phyloP scores from a whole-genome alignment of 1,140 invertebrate genomes.

The Archivesica marissinica region DNA sequence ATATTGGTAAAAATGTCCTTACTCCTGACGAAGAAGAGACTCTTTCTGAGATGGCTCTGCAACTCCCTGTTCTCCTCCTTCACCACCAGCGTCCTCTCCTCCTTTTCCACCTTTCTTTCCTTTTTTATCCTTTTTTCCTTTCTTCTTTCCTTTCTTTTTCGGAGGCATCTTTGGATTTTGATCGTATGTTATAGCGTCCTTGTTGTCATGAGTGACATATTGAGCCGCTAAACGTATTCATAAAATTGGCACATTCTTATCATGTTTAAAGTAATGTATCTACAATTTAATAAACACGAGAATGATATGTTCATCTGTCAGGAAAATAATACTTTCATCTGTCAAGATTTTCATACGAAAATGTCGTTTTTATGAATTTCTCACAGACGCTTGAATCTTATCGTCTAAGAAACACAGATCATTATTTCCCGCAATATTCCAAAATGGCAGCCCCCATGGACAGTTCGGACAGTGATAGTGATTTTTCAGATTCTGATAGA shows the following conservation, averaged over 20 bases:
- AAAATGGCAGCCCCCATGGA: slow-evolving; percentile 74
- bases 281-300: too few species aligned
- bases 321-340: too few species aligned
- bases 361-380: too few species aligned
- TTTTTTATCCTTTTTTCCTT: slow-evolving; percentile 77
- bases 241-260: too few species aligned
- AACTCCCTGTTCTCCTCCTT: slow-evolving; percentile 67
- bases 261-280: too few species aligned
- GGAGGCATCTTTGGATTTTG: slow-evolving; percentile 77
- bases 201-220: slow-evolving; percentile 3
- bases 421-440: slow-evolving; percentile 30
- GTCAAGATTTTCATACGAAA: too few species aligned
- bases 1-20: too few species aligned
- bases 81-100: slow-evolving; percentile 63
- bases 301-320: too few species aligned
- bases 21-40: slow-evolving; percentile 80
- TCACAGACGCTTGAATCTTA: background rate
- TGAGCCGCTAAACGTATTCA: too few species aligned
- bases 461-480: slow-evolving; percentile 6
- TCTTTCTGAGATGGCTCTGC: slow-evolving; percentile 80
- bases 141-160: slow-evolving; percentile 77
- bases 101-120: slow-evolving; percentile 72
- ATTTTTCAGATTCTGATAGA: slow-evolving; percentile 27
- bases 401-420: background rate
- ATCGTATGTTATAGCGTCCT: slow-evolving; percentile 55